Conservation (phyloP, 2,888 invertebrate species). For the Folsomia manolachei region DNA sequence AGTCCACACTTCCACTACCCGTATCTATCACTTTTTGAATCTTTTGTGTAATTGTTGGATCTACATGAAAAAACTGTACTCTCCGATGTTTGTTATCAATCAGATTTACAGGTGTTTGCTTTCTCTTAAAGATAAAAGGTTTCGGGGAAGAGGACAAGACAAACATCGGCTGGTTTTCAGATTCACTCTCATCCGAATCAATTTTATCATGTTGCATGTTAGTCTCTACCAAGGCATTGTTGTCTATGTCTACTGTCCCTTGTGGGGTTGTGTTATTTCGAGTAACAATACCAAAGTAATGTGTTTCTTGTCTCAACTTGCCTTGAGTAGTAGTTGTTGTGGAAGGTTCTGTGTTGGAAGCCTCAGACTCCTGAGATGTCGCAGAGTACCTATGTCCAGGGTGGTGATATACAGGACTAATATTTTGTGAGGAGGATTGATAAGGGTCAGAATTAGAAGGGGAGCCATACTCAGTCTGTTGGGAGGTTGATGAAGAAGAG, state of each 20-base stretch:
- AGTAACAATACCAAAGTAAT: no score
- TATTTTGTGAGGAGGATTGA: slow-evolving; percentile 38
- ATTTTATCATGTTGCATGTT: not conserved
- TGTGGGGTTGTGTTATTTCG: not conserved
- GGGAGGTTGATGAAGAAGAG: slow-evolving; percentile 16
- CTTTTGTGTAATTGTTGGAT: not conserved
- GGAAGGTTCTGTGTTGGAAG: not conserved
- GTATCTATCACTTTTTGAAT: not conserved
- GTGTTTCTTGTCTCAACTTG: slow-evolving; percentile 15
- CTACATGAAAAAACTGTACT: not conserved
- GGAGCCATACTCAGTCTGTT: slow-evolving; percentile 41
- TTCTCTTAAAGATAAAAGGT: slow-evolving; percentile 12
- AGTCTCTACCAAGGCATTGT: not conserved
- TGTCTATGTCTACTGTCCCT: not conserved
- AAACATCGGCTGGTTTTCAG: not conserved
- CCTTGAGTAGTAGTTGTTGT: slow-evolving; percentile 3
- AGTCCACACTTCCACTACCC: not conserved
- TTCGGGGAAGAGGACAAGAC: not conserved
- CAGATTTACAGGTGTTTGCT: not conserved
- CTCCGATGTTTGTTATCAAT: not conserved
- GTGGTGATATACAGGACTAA: slow-evolving; percentile 40
- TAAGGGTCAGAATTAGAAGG: slow-evolving; percentile 35
- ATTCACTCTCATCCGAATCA: not conserved
- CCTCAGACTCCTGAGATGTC: not conserved
- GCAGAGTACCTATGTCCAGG: slow-evolving; percentile 19